Conservation (phyloP, 2,113 vertebrate species). For the Sinocyclocheilus anophthalmus region DNA sequence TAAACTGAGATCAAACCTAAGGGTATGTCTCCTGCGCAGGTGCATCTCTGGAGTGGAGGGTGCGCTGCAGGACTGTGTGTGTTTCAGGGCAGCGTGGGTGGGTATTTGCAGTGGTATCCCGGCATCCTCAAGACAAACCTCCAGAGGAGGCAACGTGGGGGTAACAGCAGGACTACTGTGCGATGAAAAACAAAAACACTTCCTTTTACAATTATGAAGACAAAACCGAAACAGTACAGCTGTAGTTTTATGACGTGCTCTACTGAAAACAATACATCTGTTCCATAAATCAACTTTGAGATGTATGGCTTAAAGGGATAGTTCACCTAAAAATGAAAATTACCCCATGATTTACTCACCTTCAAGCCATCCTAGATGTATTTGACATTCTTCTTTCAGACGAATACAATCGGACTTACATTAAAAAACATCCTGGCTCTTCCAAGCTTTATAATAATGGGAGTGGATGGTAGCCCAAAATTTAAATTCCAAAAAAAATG, state of each 20-base stretch:
- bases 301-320: not conserved
- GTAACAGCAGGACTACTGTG: conserved; percentile 71
- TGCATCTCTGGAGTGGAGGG: conserved; percentile 83
- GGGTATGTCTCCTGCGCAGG: conserved; percentile 75
- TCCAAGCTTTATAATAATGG: too few species aligned
- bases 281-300: not conserved
- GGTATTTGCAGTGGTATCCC: conserved; percentile 59
- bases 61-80: conserved; percentile 74
- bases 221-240: not conserved
- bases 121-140: conserved; percentile 65
- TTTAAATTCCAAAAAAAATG: too few species aligned
- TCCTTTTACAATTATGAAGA: conserved; percentile 1
- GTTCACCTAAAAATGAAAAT: too few species aligned
- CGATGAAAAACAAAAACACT: conserved; percentile 40
- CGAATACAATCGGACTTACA: too few species aligned
- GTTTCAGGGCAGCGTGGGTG: conserved; percentile 66
- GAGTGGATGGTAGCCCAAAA: too few species aligned
- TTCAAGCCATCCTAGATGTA: too few species aligned
- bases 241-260: conserved; percentile 3
- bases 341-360: too few species aligned
- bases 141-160: conserved; percentile 70
- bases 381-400: too few species aligned
- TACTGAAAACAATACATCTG: not conserved
- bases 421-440: too few species aligned
- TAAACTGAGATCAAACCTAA: conserved; percentile 71